These are phyloP conservation scores for Drosophila mauritiana DNA, from an alignment of 1,140 invertebrate species.

Conservation along the genomic window DNA sequence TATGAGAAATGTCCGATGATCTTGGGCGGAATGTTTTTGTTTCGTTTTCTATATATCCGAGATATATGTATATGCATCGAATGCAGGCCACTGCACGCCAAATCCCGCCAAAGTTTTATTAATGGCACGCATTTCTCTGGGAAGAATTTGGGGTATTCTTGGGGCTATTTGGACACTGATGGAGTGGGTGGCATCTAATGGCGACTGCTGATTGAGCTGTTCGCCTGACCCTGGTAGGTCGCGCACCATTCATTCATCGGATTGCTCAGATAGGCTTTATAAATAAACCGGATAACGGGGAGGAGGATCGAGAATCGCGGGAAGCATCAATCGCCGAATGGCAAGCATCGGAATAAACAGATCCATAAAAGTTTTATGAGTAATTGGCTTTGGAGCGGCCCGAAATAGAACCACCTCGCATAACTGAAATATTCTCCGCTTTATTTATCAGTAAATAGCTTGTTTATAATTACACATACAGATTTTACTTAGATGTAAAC, in stretches of 20 bases:
- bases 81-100: conserved; percentile 48
- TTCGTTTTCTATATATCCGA: not conserved
- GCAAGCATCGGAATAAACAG: conserved; percentile 68
- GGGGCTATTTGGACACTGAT: conserved; percentile 12
- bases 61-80: not conserved
- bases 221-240: conserved; percentile 22
- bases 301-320: conserved; percentile 24
- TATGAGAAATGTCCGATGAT: conserved; percentile 53
- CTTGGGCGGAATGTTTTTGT: conserved; percentile 31
- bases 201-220: conserved; percentile 27
- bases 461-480: conserved; percentile 50
- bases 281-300: conserved; percentile 41
- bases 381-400: conserved; percentile 57
- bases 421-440: conserved; percentile 74
- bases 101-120: conserved; percentile 65
- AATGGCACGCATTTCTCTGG: conserved; percentile 64
- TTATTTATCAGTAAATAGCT: conserved; percentile 69
- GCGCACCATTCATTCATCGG: conserved; percentile 54
- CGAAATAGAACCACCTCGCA: conserved; percentile 49
- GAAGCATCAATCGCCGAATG: conserved; percentile 36
- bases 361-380: conserved; percentile 79
- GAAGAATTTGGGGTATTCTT: not conserved
- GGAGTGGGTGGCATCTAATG: conserved; percentile 22
- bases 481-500: conserved; percentile 57
- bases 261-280: conserved; percentile 21